Evolutionary conservation across 2,888 invertebrate species (phyloP), one percentile per base, ranked within the genome.

Genomic region (Protodeltote pygarga): DNA sequence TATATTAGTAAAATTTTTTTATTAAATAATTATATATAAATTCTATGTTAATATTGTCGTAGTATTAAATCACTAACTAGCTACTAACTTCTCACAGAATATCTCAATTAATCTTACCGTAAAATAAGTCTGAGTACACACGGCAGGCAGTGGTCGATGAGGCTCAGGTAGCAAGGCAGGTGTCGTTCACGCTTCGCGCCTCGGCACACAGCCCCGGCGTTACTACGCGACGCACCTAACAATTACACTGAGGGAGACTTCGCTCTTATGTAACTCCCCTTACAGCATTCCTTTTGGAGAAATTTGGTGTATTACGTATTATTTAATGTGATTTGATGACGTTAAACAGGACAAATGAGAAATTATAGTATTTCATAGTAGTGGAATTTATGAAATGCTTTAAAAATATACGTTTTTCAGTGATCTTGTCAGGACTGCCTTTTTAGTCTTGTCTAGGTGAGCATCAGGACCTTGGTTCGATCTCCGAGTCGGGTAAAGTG

Each of bases 121-220:
- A 42, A 44, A 42, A 20, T 58, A 66, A 50, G 46, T 31, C 31
- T 13, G 28, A 17, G 39, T 46, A 27, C 44, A 52, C 37, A 59
- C 46, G 45, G 46, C 33, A 38, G 29, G 29, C 11, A 38, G 48
- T 37, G 49, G 52, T 41, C 29, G 55, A 29, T 35, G 50, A 38
- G 40, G 48, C 42, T 35, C 50, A 57, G 52, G 53, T 60, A 58
- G 54, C 42, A 64, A n/a, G 70, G 63, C 78, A 77, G 79, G 76
- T 79, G 79, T 74, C 72, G 73, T 77, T 81, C 71, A 79, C 76
- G 79, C 70, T 79, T 77, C 71, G 66, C 68, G 74, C 71, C 37
- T 67, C 67, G 51, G 47, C 65, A 65, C 73, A 63, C 67, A 65
- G 41, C 50, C 38, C 33, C 45, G 53, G 59, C 60, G 75, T 77